Percentiles rank a stretch among this genome's conserved stretches.
These are phyloP conservation scores for Azorinus chamasolen DNA, from an alignment of 2,888 invertebrate genomes.

Conservation along the genomic window DNA sequence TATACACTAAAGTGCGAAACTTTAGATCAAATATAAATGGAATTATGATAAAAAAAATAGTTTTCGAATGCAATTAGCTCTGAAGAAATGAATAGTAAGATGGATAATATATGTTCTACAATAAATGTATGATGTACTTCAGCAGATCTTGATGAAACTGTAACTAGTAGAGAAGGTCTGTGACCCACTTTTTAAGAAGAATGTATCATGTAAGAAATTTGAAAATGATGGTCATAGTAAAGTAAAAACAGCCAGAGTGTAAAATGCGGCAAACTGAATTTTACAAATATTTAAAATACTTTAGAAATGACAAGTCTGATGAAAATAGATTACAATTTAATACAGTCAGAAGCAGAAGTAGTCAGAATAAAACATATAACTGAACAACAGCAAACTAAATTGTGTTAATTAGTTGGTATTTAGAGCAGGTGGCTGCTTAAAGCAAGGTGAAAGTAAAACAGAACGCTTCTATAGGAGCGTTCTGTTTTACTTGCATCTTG, in stretches of 20 bases:
- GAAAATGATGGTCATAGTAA: background rate
- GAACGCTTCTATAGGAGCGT: too few relatives aligned
- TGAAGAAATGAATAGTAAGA: background rate
- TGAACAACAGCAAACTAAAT: too few relatives aligned
- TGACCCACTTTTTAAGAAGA: background rate
- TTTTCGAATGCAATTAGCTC: background rate
- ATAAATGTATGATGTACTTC: background rate
- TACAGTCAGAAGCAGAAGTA: background rate
- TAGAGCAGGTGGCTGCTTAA: too few relatives aligned
- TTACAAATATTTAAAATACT: background rate
- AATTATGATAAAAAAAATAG: too few relatives aligned
- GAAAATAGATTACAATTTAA: slow-evolving; percentile 1
- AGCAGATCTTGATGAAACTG: background rate
- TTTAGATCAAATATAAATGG: too few relatives aligned
- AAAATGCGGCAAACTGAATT: background rate
- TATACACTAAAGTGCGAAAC: too few relatives aligned
- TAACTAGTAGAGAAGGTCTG: background rate
- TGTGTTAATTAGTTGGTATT: too few relatives aligned
- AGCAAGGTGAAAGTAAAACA: too few relatives aligned
- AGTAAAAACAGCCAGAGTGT: background rate
- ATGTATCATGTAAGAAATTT: background rate
- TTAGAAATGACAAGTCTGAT: too few relatives aligned
- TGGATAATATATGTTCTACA: background rate
- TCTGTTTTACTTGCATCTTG: too few relatives aligned
- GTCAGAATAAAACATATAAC: too few relatives aligned